Evolutionary conservation across 2,113 vertebrate genomes (phyloP).

Genomic region (Alethe castanea): DNA sequence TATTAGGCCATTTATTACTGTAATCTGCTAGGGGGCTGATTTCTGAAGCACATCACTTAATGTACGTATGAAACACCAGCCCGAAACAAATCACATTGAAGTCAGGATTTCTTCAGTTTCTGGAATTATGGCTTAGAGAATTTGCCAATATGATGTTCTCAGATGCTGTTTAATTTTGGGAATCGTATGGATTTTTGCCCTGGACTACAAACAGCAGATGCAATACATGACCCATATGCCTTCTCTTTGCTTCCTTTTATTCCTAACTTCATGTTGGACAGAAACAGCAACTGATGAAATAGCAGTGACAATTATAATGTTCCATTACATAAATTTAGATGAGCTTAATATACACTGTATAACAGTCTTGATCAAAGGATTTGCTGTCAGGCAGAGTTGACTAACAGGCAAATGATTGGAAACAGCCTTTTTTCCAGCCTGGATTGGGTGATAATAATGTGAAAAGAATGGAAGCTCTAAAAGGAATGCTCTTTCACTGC

Average conservation of each 20-base stretch:
- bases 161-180: background rate
- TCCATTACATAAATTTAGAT: background rate
- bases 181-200: background rate
- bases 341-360: background rate
- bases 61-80: background rate
- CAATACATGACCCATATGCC: background rate
- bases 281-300: background rate
- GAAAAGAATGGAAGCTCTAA: background rate
- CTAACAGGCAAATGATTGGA: background rate
- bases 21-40: background rate
- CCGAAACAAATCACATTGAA: background rate
- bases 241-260: background rate
- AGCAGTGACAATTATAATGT: background rate
- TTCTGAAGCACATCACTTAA: background rate
- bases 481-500: background rate
- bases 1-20: background rate
- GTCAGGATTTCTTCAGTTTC: background rate
- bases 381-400: background rate
- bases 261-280: background rate
- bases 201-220: background rate
- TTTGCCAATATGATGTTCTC: background rate
- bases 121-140: background rate
- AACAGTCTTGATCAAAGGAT: conserved; percentile 5
- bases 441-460: conserved; percentile 3
- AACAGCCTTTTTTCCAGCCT: conserved; percentile 28